A percentile compares a stretch with the other conserved stretches of the same genome.
Conservation (phyloP, 2,113 vertebrate species). For the Arenaria interpres region DNA sequence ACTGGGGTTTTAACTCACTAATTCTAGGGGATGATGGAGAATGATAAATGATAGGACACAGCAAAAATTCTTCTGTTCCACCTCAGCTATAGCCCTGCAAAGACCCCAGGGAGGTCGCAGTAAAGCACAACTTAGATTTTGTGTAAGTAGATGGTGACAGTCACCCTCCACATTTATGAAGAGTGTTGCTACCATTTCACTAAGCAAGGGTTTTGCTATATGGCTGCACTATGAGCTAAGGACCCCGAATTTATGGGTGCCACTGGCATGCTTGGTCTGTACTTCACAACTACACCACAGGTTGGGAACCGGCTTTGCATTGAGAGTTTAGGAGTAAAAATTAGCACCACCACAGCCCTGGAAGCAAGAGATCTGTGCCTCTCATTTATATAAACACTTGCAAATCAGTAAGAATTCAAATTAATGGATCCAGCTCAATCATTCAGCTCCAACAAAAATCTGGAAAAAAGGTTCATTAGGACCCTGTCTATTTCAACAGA, state of each 20-base stretch:
- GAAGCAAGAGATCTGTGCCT: neutral
- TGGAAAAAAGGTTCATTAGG: neutral
- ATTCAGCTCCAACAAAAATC: neutral
- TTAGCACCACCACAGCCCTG: neutral
- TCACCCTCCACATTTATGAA: neutral
- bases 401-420: neutral
- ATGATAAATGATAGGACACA: neutral
- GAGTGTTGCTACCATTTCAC: neutral
- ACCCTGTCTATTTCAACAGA: neutral
- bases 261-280: neutral
- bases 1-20: neutral
- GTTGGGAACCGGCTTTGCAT: neutral
- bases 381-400: neutral
- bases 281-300: neutral
- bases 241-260: neutral
- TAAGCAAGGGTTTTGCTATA: neutral
- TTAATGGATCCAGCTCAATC: neutral
- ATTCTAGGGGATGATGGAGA: neutral
- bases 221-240: neutral
- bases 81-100: neutral
- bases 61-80: neutral
- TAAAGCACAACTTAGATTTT: neutral
- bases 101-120: neutral
- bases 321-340: neutral
- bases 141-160: neutral